Base-by-base conservation (phyloP, 1,140 invertebrate species). In the Apis dorsata region DNA sequence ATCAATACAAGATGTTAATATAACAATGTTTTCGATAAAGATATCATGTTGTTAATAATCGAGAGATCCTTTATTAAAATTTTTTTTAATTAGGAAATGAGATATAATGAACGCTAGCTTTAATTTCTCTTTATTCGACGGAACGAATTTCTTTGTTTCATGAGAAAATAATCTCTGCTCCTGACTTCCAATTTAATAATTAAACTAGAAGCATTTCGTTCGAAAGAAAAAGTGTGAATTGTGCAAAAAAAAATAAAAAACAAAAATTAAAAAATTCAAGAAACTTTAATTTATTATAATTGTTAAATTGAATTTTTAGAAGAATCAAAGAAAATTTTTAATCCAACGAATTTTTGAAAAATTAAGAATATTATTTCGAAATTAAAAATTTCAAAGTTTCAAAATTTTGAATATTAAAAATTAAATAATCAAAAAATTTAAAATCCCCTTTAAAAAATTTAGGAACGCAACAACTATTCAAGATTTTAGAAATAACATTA, bases 41-140 rank as follows among this genome's bases (percentile, higher is more conserved):
- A 62, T 34, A 73, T 68, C 55, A 69, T 60, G 51, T 34, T 69
- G 49, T 81, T 85, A 44, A 62, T 57, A 53, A 73, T 63, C 79
- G 65, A 81, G n/a, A 55, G 34, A 57, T 28, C 55, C 34, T 63
- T 51, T 53, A 34, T 63, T 60, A 17, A 21, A 74, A 65, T 75
- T 66, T 75, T 53, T 28, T 75, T 81, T 59, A n/a, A 81, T 66
- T 66, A 21, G 17, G 51, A 11, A 15, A 10, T n/a, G 34, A 51
- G 49, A 49, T 51, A n/a, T 59, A 59, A 51, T 12, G 2, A 71
- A 72, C 17, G 55, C 60, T 10, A 74, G 60, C 53, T 68, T 66
- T 2, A 28, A 76, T 28, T 75, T 17, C 28, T 1, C 8, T 66
- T 59, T 59, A 49, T 75, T 75, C 71, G 17, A 65, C 15, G 79